Conservation (phyloP, 2,888 invertebrate species). For the Pelosia muscerda region DNA sequence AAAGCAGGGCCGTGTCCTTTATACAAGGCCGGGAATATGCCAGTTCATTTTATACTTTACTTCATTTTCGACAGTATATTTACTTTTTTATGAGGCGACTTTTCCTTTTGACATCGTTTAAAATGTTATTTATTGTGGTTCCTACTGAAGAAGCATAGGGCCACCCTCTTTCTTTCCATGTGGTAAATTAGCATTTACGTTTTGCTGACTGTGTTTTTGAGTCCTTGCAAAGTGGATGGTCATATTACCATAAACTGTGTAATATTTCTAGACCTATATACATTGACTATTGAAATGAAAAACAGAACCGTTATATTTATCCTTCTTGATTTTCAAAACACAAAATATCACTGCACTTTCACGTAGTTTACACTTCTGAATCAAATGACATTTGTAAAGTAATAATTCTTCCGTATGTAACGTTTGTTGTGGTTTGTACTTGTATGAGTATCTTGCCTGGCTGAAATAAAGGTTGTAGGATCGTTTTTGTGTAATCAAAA, state of each 20-base stretch:
- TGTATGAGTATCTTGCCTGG: no score
- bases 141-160: not conserved
- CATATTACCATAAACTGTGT: not conserved
- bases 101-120: constrained; percentile 1
- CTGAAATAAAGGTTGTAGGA: no score
- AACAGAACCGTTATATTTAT: no score
- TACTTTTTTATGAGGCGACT: constrained; percentile 5
- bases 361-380: no score
- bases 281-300: not conserved
- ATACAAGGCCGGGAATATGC: constrained; percentile 10
- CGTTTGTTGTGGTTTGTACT: no score
- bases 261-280: not conserved
- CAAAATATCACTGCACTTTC: no score
- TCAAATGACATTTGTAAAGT: no score
- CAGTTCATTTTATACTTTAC: constrained; percentile 16
- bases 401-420: no score
- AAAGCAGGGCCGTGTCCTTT: constrained; percentile 14
- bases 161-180: not conserved
- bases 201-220: not conserved
- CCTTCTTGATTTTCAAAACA: no score
- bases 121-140: not conserved
- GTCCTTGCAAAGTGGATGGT: not conserved
- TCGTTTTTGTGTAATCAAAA: no score
- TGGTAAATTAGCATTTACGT: not conserved
- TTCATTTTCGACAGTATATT: constrained; percentile 11